phyloP scores from a whole-genome alignment of 2,797 vertebrate species.

The Melanotaenia nigrans region DNA sequence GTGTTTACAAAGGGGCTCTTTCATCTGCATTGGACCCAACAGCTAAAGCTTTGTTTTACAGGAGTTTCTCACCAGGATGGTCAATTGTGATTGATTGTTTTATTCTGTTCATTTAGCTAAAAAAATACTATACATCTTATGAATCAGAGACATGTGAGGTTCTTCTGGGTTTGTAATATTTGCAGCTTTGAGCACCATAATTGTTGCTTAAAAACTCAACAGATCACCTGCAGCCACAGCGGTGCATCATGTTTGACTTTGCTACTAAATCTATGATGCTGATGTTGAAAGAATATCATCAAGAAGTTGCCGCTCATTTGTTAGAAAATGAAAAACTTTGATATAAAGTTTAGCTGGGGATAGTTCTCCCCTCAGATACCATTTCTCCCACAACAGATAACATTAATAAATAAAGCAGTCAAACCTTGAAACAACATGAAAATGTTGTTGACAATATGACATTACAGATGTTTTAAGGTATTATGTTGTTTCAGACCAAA shows the following conservation, averaged over 20 bases:
- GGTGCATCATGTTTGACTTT: not conserved
- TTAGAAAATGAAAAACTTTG: no score
- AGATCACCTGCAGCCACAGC: not conserved
- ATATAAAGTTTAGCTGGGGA: no score
- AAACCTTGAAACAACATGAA: not conserved
- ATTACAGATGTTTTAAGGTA: not conserved
- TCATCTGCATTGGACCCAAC: constrained; percentile 18
- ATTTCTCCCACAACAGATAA: not conserved
- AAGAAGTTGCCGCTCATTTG: no score
- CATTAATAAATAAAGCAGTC: no score
- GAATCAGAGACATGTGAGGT: not conserved
- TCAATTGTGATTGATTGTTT: not conserved
- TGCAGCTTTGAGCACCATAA: not conserved
- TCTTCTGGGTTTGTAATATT: not conserved
- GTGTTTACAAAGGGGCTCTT: constrained; percentile 26
- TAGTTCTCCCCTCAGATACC: not conserved
- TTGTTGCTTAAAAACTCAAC: not conserved
- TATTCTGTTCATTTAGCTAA: not conserved
- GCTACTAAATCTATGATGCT: not conserved
- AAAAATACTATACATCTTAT: not conserved
- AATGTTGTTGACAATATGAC: not conserved
- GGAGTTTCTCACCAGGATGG: not conserved
- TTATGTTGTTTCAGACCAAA: no score
- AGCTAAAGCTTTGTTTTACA: not conserved
- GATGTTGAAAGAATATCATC: not conserved